These are phyloP conservation scores for Drosophila bocqueti DNA, from an alignment of 1,140 invertebrate species.

Conservation along the genomic window DNA sequence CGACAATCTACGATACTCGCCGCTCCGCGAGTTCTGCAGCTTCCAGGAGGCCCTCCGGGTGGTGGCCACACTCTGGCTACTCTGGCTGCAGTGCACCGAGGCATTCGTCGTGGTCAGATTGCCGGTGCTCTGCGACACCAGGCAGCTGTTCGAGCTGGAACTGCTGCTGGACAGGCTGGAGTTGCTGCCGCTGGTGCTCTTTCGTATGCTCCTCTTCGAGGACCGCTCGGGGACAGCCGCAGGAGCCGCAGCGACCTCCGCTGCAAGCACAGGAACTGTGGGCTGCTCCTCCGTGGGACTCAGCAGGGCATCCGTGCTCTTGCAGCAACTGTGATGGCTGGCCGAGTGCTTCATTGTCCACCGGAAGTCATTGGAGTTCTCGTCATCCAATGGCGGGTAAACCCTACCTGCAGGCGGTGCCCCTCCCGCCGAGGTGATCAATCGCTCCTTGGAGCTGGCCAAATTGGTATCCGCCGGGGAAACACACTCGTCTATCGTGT, in stretches of 20 bases:
- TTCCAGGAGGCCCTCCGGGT: slow-evolving; percentile 75
- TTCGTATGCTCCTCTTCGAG: slow-evolving; percentile 13
- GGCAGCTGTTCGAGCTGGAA: slow-evolving; percentile 69
- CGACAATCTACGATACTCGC: slow-evolving; percentile 69
- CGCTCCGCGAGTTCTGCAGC: slow-evolving; percentile 68
- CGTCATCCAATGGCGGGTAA: slow-evolving; percentile 71
- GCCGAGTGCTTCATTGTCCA: slow-evolving; percentile 80
- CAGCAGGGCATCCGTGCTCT: slow-evolving; percentile 78
- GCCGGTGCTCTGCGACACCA: slow-evolving; percentile 66
- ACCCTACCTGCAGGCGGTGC: slow-evolving; percentile 30
- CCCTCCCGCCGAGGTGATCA: slow-evolving; percentile 17
- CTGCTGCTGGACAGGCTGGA: slow-evolving; percentile 75
- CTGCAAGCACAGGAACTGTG: background rate
- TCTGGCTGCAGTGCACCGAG: slow-evolving; percentile 65
- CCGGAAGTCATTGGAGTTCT: slow-evolving; percentile 81
- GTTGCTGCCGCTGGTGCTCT: slow-evolving; percentile 65
- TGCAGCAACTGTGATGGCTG: slow-evolving; percentile 77
- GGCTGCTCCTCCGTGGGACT: slow-evolving; percentile 53
- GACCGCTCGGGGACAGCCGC: slow-evolving; percentile 13
- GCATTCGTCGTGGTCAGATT: slow-evolving; percentile 64
- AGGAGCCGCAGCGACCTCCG: background rate
- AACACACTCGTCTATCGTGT: slow-evolving; percentile 77
- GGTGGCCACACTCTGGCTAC: slow-evolving; percentile 53
- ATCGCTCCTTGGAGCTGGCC: slow-evolving; percentile 62
- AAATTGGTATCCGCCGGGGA: slow-evolving; percentile 63